Evolutionary conservation across 2,888 invertebrate species (phyloP), one percentile per base, ranked within the genome.

Genomic region (Subacronicta megacephala): DNA sequence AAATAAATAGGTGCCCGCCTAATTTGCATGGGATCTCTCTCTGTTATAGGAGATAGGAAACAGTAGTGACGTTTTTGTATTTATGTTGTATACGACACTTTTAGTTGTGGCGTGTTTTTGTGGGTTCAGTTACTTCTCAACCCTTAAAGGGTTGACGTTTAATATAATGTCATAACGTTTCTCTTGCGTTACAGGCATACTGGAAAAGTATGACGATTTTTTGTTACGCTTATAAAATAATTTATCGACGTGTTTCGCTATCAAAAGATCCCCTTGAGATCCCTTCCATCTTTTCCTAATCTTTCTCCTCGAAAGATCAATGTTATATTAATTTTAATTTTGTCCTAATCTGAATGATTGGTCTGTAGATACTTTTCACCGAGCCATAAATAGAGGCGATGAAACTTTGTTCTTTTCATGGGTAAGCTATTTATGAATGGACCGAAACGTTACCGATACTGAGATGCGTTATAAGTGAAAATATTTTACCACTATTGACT

Each of bases 1-100:
- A 76, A 80, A 82, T 83, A 83, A 83, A 82, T 83, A 84, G 81
- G 73, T 75, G 70, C 72, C 78, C 65, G 63, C 70, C 80, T 83
- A 81, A 84, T 84, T 84, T 84, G 78, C 83, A 83, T 83, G 63
- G 80, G 77, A 70, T 60, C 57, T 65, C 67, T 66, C 60, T 69
- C 54, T 53, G 58, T 62, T 61, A 55, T 43, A 64, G 55, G 20
- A 47, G 62, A 71, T 65, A 69, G 31, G 56, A 45, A 29, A 54
- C 43, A 44, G 43, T 55, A 64, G 56, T 57, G 58, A 57, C 50
- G 42, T 61, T 65, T 67, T 72, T 46, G 53, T 68, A 60, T 77
- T 56, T 64, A 63, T 56, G 38, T 66, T 58, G 56, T 65, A 56
- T 70, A 66, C 33, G 56, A 60, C 57, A 65, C 61, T 67, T 67